These are phyloP conservation scores for Drosophila prosaltans DNA, from an alignment of 1,140 invertebrate genomes.

Conservation along the genomic window DNA sequence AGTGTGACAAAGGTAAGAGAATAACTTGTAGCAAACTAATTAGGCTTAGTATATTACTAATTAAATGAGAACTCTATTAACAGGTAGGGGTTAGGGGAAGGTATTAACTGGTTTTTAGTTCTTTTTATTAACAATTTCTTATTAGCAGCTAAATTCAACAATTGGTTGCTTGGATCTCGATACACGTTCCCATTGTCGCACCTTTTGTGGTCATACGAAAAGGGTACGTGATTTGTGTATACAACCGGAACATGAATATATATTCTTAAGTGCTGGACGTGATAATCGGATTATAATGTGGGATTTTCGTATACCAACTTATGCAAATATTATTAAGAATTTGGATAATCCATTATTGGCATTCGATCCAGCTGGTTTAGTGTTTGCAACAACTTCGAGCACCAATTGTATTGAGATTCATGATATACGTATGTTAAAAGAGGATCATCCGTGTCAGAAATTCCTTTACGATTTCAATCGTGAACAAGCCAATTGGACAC, in stretches of 20 bases:
- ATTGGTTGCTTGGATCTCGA: slow-evolving; percentile 46
- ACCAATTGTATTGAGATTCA: slow-evolving; percentile 34
- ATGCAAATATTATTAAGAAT: slow-evolving; percentile 17
- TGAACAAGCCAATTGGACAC: slow-evolving; percentile 43
- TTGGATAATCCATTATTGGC: slow-evolving; percentile 30
- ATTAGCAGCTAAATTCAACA: slow-evolving; percentile 29
- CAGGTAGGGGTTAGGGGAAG: no score
- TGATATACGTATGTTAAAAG: slow-evolving; percentile 46
- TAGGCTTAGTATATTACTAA: no score
- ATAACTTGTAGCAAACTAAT: no score
- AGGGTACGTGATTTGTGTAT: slow-evolving; percentile 9
- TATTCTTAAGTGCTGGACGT: slow-evolving; percentile 38
- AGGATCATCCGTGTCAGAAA: slow-evolving; percentile 30
- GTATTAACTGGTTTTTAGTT: no score
- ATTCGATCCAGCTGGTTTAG: slow-evolving; percentile 43
- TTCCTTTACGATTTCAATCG: slow-evolving; percentile 36
- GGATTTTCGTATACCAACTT: slow-evolving; percentile 37
- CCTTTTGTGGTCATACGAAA: slow-evolving; percentile 33
- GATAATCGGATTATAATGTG: slow-evolving; percentile 46
- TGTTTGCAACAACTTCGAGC: slow-evolving; percentile 32
- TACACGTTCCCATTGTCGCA: not conserved
- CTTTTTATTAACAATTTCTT: not conserved
- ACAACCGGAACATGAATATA: slow-evolving; percentile 31
- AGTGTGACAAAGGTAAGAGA: slow-evolving; percentile 46
- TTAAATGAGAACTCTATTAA: no score